These are phyloP conservation scores for Nomia melanderi DNA, from an alignment of 1,140 invertebrate species.

Conservation along the genomic window DNA sequence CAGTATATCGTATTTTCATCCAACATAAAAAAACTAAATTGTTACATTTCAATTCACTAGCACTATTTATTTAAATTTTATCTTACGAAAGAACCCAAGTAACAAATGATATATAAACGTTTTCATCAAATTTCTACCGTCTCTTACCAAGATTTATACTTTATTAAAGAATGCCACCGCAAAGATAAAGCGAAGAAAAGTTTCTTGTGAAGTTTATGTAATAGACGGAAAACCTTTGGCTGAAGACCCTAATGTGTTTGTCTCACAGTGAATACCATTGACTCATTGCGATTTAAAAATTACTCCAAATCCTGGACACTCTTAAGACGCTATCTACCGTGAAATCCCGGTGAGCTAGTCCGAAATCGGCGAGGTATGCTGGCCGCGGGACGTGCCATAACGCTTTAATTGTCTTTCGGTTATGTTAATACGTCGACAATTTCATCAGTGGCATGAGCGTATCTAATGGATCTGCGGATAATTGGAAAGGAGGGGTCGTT, in stretches of 20 bases:
- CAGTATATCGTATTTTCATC: no score
- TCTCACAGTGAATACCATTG: background rate
- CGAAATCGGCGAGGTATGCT: constrained; percentile 28
- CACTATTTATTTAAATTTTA: no score
- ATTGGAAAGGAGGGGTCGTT: constrained; percentile 55
- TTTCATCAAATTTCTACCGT: no score
- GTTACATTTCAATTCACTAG: no score
- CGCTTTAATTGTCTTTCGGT: constrained; percentile 61
- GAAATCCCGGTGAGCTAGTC: constrained; percentile 26
- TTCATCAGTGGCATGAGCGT: constrained; percentile 54
- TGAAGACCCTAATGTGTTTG: background rate
- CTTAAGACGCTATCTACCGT: constrained; percentile 13
- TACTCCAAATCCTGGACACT: constrained; percentile 20
- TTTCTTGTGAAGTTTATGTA: constrained; percentile 3
- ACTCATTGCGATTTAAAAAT: constrained; percentile 44
- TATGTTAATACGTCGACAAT: constrained; percentile 70
- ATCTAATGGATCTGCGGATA: constrained; percentile 67
- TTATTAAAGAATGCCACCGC: no score
- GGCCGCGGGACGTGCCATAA: constrained; percentile 26
- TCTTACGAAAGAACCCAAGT: no score
- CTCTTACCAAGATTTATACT: no score
- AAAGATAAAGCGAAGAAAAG: no score
- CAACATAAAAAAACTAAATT: no score
- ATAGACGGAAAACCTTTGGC: constrained; percentile 20
- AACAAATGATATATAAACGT: no score